Conservation (phyloP, 2,888 invertebrate species). For the Teleogryllus oceanicus region DNA sequence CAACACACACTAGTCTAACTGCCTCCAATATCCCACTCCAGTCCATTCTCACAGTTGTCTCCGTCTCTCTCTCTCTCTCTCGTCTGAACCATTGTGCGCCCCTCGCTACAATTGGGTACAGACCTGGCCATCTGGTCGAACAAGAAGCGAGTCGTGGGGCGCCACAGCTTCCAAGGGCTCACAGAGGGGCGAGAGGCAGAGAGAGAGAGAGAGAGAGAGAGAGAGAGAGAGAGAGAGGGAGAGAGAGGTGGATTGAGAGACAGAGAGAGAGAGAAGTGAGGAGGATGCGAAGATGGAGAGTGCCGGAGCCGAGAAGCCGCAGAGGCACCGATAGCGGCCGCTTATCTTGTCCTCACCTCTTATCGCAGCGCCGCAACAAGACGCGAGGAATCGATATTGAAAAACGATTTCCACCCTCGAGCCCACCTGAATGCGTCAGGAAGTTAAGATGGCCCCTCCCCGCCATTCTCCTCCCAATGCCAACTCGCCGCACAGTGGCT, state of each 20-base stretch:
- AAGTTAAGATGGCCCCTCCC: background rate
- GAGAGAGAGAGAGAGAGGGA: background rate
- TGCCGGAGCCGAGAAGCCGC: background rate
- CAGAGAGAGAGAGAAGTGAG: background rate
- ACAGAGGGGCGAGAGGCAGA: too few species aligned
- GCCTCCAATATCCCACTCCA: too few species aligned
- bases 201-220: too few species aligned
- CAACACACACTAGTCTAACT: too few species aligned
- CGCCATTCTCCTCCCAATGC: background rate
- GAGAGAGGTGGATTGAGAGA: background rate
- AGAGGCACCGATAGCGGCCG: background rate
- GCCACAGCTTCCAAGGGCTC: too few species aligned
- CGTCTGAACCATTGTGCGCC: too few species aligned
- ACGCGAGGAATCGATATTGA: constrained; percentile 7
- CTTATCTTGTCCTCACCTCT: background rate
- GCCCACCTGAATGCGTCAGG: constrained; percentile 11
- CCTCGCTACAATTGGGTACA: too few species aligned
- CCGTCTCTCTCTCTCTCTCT: too few species aligned
- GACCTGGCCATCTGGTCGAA: too few species aligned
- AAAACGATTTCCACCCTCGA: background rate
- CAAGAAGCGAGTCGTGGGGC: too few species aligned
- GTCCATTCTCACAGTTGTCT: too few species aligned
- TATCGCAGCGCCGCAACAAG: background rate
- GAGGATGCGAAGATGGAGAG: background rate
- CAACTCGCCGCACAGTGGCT: background rate